These are phyloP conservation scores for Platalea minor DNA, from an alignment of 2,797 vertebrate genomes.

Conservation along the genomic window DNA sequence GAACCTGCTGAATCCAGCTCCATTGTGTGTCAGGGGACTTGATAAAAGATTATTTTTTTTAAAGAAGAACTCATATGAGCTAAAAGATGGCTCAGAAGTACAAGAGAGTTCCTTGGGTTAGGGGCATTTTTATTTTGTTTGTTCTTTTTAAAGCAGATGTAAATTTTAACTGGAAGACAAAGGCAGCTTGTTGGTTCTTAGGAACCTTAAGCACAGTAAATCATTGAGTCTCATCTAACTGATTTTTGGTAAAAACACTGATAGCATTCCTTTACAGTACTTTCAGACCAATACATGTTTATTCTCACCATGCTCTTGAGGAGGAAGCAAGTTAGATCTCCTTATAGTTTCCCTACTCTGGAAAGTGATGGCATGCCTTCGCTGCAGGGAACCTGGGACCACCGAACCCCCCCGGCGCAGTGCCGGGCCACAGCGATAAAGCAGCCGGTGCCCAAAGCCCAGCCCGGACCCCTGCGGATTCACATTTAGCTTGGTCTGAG, in stretches of 20 bases:
- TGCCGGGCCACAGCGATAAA: rapidly evolving
- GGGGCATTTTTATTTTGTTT: background rate
- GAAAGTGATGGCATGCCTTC: background rate
- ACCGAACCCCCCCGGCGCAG: rapidly evolving
- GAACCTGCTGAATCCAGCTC: background rate
- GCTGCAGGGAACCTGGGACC: rapidly evolving
- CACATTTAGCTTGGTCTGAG: background rate
- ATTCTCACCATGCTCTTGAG: background rate
- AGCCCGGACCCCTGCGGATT: rapidly evolving
- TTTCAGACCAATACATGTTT: background rate
- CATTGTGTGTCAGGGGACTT: background rate
- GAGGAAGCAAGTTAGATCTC: background rate
- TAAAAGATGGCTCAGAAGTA: background rate
- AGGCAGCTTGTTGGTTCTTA: background rate
- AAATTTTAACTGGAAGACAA: background rate
- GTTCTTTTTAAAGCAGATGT: background rate
- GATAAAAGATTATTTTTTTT: background rate
- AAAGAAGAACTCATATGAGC: background rate
- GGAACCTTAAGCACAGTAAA: background rate
- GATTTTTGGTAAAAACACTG: background rate
- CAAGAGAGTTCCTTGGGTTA: background rate
- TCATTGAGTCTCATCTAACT: background rate
- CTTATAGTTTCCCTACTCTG: background rate
- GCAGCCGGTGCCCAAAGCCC: background rate
- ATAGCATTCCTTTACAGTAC: background rate